Evolutionary conservation across 2,113 vertebrate species (phyloP), one percentile per base, ranked within the genome.

Genomic region (Pyrgilauda ruficollis): DNA sequence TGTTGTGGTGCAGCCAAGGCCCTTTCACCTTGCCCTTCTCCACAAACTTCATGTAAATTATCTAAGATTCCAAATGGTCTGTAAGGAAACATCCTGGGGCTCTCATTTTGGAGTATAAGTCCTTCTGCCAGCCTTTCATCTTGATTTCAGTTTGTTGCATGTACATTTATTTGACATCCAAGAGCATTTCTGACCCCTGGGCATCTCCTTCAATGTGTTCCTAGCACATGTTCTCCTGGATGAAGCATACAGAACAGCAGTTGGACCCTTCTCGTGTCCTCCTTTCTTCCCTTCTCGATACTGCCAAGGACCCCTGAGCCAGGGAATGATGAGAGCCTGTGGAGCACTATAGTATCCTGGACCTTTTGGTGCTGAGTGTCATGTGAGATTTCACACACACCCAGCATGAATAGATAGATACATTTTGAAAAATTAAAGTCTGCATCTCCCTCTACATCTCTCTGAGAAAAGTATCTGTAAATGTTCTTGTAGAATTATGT

Each of bases 151-250:
- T 94, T 92, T 90, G 66, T 43, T 96, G 91, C 82, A 68, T 90
- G 50, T 89, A 69, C 64, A 87, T 96, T 97, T 96, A 68, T 96
- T 78, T 97, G 93, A 96, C 97, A 97, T 95, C 35, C 69, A 73
- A 93, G 94, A 93, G 75, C 89, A 78, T 73, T 93, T 96, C 72
- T 93, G 73, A 94, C 91, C 87, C 86, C 94, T 84, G 93, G 82
- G 79, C 90, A 96, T 84, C n/a, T 90, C 46, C 61, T 87, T 94
- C 89, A 94, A 87, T 92, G 83, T 91, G 94, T 95, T 90, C 20
- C 15, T 44, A 85, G 80, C 84, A 94, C 90, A 94, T 97, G 96
- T 67, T 73, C 62, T 96, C 41, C 50, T 66, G n/a, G 66, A 66
- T 87, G 94, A 96, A 95, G 49, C 64, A 73, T 43, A 78, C 41